These are phyloP conservation scores for Umimayanthus kanabou DNA, from an alignment of 92 coral and sea anemone genomes.

Conservation along the genomic window DNA sequence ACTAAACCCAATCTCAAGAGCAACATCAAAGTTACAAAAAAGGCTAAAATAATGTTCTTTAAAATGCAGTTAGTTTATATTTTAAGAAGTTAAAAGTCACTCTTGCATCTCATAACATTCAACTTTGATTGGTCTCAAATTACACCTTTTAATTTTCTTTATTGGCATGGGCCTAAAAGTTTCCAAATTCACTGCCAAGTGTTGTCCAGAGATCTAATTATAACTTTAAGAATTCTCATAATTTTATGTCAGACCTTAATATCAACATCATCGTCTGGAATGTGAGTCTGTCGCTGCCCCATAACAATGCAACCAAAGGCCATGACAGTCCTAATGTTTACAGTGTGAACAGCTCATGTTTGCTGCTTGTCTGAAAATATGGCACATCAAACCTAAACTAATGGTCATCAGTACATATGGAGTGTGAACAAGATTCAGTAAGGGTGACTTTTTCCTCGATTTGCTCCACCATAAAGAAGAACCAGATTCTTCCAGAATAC, in stretches of 20 bases:
- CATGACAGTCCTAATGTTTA: conserved; percentile 20
- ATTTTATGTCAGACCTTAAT: conserved; percentile 19
- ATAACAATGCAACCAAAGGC: conserved; percentile 36
- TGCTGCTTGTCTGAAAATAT: conserved; percentile 9
- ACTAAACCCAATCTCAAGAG: too few species aligned
- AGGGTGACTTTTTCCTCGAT: neutral
- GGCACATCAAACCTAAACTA: neutral
- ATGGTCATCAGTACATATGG: neutral
- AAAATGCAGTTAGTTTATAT: too few species aligned
- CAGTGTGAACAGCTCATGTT: conserved; percentile 30
- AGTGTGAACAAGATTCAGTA: neutral
- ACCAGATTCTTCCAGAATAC: neutral
- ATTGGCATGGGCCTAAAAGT: neutral
- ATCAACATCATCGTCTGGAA: conserved; percentile 32
- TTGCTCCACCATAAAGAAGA: neutral
- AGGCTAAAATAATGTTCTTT: too few species aligned
- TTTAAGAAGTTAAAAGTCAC: neutral
- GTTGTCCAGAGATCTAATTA: too few species aligned
- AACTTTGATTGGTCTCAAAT: neutral
- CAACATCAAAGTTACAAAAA: too few species aligned
- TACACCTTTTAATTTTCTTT: neutral
- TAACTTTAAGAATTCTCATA: neutral
- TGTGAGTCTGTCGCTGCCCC: conserved; percentile 42
- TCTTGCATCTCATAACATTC: neutral
- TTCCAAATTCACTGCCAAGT: neutral